Evolutionary conservation across 2,797 vertebrate species (phyloP).

Genomic region (Diglossa cyanea): DNA sequence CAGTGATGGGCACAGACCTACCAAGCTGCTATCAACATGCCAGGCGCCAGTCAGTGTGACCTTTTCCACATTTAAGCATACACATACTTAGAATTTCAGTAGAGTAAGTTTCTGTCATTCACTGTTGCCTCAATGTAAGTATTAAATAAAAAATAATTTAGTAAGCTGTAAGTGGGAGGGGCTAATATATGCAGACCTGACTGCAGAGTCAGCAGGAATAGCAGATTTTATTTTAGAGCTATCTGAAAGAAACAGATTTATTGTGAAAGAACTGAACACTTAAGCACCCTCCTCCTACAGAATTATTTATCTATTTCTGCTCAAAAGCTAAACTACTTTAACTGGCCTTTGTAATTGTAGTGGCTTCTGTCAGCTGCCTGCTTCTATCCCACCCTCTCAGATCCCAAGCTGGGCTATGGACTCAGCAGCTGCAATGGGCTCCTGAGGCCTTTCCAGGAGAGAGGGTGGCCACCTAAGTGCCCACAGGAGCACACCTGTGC

Average conservation of each 20-base stretch:
- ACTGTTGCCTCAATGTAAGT: background rate
- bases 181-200: background rate
- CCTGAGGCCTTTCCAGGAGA: background rate
- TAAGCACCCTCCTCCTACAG: background rate
- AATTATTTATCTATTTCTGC: background rate
- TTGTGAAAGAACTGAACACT: background rate
- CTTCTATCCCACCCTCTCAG: background rate
- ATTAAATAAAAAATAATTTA: background rate
- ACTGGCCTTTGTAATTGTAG: background rate
- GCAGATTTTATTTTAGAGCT: slow-evolving; percentile 1
- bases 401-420: background rate
- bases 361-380: background rate
- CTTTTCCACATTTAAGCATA: background rate
- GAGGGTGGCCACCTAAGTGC: rapidly evolving
- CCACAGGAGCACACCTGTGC: background rate
- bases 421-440: background rate
- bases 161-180: background rate
- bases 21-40: background rate
- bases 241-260: background rate
- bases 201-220: background rate
- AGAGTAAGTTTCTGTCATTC: background rate
- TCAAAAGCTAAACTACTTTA: background rate
- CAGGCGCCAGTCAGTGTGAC: background rate
- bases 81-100: background rate
- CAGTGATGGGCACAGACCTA: background rate